Conservation (phyloP, 2,113 vertebrate species). For the Phalacrocorax aristotelis region DNA sequence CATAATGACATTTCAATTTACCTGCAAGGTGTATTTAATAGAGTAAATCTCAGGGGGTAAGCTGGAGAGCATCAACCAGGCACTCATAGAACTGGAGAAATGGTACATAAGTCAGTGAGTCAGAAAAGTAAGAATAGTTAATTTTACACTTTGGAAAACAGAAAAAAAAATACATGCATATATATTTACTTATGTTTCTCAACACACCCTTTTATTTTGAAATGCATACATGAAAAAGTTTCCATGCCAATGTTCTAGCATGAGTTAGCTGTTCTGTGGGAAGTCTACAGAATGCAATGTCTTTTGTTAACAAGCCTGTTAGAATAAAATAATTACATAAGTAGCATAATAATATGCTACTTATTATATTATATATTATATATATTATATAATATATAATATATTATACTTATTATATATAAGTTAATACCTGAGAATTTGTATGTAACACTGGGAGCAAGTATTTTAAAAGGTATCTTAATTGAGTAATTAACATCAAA, state of each 20-base stretch:
- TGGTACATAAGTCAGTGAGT: background rate
- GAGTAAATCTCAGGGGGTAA: background rate
- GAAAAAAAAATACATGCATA: no score
- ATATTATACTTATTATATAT: no score
- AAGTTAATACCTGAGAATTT: background rate
- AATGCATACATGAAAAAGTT: background rate
- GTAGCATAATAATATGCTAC: background rate
- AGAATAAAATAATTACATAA: background rate
- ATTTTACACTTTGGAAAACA: background rate
- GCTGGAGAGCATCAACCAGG: background rate
- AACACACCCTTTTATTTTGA: background rate
- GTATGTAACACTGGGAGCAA: fast-evolving
- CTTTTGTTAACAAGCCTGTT: background rate
- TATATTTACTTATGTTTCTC: background rate
- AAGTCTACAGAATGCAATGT: background rate
- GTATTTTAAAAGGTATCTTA: background rate
- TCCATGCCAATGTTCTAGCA: background rate
- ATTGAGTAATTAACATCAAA: background rate
- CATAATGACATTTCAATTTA: background rate
- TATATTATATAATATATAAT: no score
- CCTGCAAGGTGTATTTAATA: background rate
- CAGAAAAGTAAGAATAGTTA: background rate
- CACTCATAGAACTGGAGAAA: background rate
- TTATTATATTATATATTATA: no score
- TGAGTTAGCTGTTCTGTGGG: background rate